These are phyloP conservation scores for Linurgus olivaceus DNA, from an alignment of 2,797 vertebrate genomes.

Conservation along the genomic window DNA sequence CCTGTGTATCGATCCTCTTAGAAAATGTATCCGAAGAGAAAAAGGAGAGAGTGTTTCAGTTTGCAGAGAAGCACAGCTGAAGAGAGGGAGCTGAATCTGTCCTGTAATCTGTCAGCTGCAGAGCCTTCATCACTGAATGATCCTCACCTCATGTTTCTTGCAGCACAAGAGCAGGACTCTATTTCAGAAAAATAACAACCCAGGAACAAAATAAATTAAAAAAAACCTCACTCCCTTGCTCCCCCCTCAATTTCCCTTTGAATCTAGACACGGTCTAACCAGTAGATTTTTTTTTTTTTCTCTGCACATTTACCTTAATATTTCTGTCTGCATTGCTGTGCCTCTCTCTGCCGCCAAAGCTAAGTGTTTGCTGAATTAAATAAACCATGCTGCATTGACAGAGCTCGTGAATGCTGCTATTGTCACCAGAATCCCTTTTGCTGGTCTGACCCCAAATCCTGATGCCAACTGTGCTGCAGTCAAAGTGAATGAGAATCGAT, in stretches of 20 bases:
- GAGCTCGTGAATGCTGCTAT: conserved; percentile 47
- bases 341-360: background rate
- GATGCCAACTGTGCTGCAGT: background rate
- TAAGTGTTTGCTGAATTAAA: conserved; percentile 66
- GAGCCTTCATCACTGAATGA: conserved; percentile 17
- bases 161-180: background rate
- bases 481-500: background rate
- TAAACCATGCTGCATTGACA: conserved; percentile 38
- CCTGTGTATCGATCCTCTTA: background rate
- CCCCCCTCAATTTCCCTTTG: background rate
- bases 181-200: background rate
- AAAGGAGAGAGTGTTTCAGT: background rate
- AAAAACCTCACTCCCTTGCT: background rate
- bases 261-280: background rate
- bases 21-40: background rate
- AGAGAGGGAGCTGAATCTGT: background rate
- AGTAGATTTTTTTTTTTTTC: background rate
- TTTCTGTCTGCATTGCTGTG: conserved; percentile 41
- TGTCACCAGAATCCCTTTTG: conserved; percentile 3
- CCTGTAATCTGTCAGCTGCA: background rate
- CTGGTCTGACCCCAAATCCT: background rate
- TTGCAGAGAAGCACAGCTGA: background rate
- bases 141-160: conserved; percentile 36
- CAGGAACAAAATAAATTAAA: background rate
- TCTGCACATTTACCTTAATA: conserved; percentile 29